These are phyloP conservation scores for Anoplolepis gracilipes DNA, from an alignment of 1,140 invertebrate genomes.

Conservation along the genomic window DNA sequence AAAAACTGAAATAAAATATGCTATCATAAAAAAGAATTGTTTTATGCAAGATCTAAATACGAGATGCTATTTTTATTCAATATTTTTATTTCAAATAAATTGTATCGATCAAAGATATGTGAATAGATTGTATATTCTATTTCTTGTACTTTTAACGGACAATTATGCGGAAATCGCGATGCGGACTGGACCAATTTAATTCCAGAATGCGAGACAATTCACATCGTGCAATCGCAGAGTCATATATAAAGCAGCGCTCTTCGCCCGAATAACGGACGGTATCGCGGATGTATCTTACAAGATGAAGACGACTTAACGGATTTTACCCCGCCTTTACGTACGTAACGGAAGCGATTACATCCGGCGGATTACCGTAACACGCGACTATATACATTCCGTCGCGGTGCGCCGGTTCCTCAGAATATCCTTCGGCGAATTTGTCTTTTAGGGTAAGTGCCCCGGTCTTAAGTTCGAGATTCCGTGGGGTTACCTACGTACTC, in stretches of 20 bases:
- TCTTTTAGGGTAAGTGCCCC: constrained; percentile 64
- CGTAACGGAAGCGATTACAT: constrained; percentile 60
- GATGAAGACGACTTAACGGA: constrained; percentile 52
- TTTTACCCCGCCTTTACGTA: constrained; percentile 30
- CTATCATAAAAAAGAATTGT: neutral
- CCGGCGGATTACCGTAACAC: constrained; percentile 64
- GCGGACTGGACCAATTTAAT: neutral
- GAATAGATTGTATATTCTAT: neutral
- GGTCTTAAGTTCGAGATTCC: constrained; percentile 63
- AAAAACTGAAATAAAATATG: neutral
- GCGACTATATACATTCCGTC: constrained; percentile 26
- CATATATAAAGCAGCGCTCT: neutral
- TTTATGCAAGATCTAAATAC: neutral
- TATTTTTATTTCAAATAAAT: neutral
- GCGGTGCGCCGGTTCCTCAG: constrained; percentile 23
- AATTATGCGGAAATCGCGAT: neutral
- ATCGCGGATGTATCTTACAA: constrained; percentile 33
- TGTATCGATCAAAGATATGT: neutral
- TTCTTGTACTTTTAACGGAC: neutral
- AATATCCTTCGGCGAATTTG: constrained; percentile 65
- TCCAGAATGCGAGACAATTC: neutral
- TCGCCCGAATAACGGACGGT: neutral
- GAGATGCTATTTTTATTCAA: neutral
- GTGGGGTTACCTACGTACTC: constrained; percentile 46
- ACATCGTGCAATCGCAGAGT: neutral